Evolutionary conservation across 2,797 vertebrate genomes (phyloP), one percentile per base, ranked within the genome.

Genomic region (Helostoma temminkii): DNA sequence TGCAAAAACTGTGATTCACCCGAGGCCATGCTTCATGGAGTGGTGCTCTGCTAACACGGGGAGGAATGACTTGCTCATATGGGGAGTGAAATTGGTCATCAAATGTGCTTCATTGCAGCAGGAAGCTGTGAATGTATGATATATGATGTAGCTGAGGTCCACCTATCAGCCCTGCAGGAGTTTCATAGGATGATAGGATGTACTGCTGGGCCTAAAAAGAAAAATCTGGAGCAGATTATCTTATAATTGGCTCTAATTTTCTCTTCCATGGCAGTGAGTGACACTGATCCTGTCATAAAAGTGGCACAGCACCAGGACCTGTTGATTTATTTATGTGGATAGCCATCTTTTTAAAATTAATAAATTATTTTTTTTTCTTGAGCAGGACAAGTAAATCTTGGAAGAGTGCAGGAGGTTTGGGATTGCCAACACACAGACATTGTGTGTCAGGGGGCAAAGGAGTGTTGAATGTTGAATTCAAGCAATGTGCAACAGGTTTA

Each of bases 271-370:
- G 89, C 77, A 89, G 74, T 85, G 87, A 90, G 73, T 89, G 92
- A 93, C 89, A 88, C 82, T 71, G 71, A 78, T 79, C 78, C 78
- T 88, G 84, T 87, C 85, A 90, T 93, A 91, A 91, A 87, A 89
- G 76, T 71, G 8, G 81, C 88, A 76, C 80, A 32, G 54, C 50
- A 54, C 81, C 30, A 66, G 90, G 73, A 62, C 71, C 74, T 24
- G 54, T 64, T 89, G 89, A 92, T 92, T 91, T 91, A 92, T 91
- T 89, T 89, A 89, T 90, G 84, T 88, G 84, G 89, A 91, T 76
- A 54, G 78, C 47, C 72, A 87, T 91, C 88, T 87, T 83, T 92
- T 82, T 88, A 81, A 66, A 36, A 65, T 66, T 71, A n/a, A n/a
- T n/a, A n/a, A n/a, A n/a, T 87, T 84, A 78, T 81, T 68, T 75